A percentile compares a stretch with the other conserved stretches of the same genome.
Conservation (phyloP, 2,888 invertebrate species). For the Drosophila buzzatii region DNA sequence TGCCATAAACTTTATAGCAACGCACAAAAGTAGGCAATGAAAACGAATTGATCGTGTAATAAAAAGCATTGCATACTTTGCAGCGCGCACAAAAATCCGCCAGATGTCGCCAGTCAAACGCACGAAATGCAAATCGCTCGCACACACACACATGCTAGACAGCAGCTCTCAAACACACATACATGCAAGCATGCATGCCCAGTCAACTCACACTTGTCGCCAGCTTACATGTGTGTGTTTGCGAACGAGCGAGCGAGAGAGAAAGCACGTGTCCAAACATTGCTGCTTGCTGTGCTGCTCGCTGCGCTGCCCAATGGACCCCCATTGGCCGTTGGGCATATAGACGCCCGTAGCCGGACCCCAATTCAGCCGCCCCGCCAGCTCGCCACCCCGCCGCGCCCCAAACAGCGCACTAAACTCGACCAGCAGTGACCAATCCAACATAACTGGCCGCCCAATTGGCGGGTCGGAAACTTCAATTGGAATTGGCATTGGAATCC, state of each 20-base stretch:
- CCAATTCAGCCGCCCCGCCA: conserved; percentile 3
- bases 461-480: conserved; percentile 70
- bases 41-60: conserved; percentile 3
- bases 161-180: conserved; percentile 6
- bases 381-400: neutral
- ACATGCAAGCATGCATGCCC: neutral
- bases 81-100: conserved; percentile 24
- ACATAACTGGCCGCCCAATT: conserved; percentile 64
- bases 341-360: conserved; percentile 24
- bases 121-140: conserved; percentile 20
- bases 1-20: conserved; percentile 66
- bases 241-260: neutral
- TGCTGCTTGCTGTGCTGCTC: neutral
- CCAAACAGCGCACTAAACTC: conserved; percentile 16
- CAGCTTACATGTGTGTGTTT: conserved; percentile 4
- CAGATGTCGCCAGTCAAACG: conserved; percentile 37
- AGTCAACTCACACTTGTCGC: conserved; percentile 4
- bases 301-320: conserved; percentile 38
- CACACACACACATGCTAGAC: neutral
- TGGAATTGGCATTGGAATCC: conserved; percentile 41
- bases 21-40: conserved; percentile 49
- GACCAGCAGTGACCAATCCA: conserved; percentile 71
- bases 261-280: conserved; percentile 21
- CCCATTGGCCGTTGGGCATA: conserved; percentile 56
- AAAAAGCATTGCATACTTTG: conserved; percentile 47